Conservation (phyloP, 2,888 invertebrate species). For the Oxyscelio sp. region DNA sequence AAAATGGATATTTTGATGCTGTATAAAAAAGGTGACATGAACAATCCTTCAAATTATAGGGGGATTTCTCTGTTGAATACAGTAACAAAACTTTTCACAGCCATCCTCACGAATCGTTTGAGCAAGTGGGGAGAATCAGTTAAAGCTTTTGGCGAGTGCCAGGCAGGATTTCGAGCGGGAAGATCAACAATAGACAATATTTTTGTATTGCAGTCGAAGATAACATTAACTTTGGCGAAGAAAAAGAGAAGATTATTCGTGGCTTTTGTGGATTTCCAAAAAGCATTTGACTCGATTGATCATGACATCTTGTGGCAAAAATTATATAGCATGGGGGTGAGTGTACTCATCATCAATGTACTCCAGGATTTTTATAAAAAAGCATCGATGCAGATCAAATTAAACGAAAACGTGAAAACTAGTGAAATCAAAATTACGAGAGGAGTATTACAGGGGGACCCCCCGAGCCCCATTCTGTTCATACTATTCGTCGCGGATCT, state of each 20-base stretch:
- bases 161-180: background rate
- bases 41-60: background rate
- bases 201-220: conserved; percentile 6
- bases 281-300: conserved; percentile 31
- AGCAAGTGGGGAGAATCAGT: background rate
- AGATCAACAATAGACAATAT: conserved; percentile 20
- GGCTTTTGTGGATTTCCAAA: conserved; percentile 41
- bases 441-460: conserved; percentile 24
- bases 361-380: conserved; percentile 17
- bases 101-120: background rate
- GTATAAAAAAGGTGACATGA: background rate
- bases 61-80: conserved; percentile 8
- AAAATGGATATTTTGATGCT: background rate
- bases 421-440: background rate
- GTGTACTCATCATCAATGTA: background rate
- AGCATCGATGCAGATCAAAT: conserved; percentile 8
- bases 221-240: background rate
- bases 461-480: conserved; percentile 54
- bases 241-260: conserved; percentile 25
- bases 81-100: background rate
- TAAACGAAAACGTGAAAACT: background rate
- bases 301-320: conserved; percentile 41
- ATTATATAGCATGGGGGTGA: conserved; percentile 12
- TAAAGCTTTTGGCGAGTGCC: background rate
- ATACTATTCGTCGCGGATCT: conserved; percentile 48